Evolutionary conservation across 2,797 vertebrate genomes (phyloP), one percentile per base, ranked within the genome.

Genomic region (Pterois miles): DNA sequence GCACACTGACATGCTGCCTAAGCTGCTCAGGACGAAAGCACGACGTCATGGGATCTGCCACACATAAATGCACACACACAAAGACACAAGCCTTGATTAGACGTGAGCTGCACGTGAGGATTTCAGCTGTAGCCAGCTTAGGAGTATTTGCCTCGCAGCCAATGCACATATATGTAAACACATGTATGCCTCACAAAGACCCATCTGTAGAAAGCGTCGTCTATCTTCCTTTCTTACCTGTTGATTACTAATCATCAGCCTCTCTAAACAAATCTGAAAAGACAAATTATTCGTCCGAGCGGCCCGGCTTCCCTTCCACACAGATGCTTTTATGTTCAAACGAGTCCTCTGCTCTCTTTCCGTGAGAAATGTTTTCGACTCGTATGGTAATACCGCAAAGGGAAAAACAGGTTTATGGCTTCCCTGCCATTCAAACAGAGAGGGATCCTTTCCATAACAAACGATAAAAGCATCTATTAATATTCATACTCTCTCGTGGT

Each of bases 21-120:
- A 91, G 90, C 91, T 62, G 90, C 85, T 90, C 86, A 88, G 85
- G 76, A 67, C 18, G 22, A 74, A 77, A 83, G 59, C 65, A 27
- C 78, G 81, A 80, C 71, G 70, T 78, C 78, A 76, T 53, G 25
- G 66, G 82, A 87, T 78, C 85, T 62, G 67, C 68, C 46, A 67
- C 81, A 78, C 63, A 71, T 18, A 18, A 8, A 76, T 11, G 6
- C 38, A 8, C 43, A n/a, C 43, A 68, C 46, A 50, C 65, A 36
- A 10, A 71, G 29, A 58, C 70, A 74, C 81, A 80, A 72, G 79
- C 71, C 58, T 88, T 74, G 76, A 71, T 86, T 87, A 77, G 80
- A 82, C 38, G 69, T 85, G 81, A 90, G 90, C 83, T 48, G 82
- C 90, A 92, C 81, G 87, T 91, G 90, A 87, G 91, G 88, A 87